Percentiles rank a stretch among this genome's conserved stretches.
Evolutionary conservation across 2,888 invertebrate genomes (phyloP).

Genomic region (Plagiodera versicolora): DNA sequence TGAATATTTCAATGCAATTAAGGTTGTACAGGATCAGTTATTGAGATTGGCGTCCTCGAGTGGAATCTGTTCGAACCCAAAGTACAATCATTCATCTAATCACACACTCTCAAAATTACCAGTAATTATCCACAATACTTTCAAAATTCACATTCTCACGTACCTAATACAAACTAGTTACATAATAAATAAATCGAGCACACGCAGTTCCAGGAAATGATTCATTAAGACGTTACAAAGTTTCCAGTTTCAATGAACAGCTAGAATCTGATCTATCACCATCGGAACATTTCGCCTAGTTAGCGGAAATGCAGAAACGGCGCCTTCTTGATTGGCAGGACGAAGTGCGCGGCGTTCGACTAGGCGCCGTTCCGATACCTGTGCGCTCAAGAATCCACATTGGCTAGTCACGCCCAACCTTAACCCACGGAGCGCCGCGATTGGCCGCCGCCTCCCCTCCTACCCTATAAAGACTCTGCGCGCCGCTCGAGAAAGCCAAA

Average conservation of each 20-base stretch:
- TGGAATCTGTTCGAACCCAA: no score
- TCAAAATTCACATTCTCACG: no score
- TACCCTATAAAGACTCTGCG: constrained; percentile 39
- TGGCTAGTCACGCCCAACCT: constrained; percentile 37
- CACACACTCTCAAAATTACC: no score
- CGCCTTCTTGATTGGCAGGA: constrained; percentile 46
- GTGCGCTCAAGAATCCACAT: constrained; percentile 36
- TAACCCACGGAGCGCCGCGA: constrained; percentile 36
- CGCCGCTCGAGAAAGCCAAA: constrained; percentile 15
- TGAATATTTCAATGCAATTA: no score
- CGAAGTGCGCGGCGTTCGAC: constrained; percentile 39
- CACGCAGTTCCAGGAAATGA: not conserved
- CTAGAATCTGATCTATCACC: constrained; percentile 11
- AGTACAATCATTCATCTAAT: no score
- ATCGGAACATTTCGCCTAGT: constrained; percentile 27
- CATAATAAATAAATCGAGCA: not conserved
- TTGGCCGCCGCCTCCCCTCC: constrained; percentile 40
- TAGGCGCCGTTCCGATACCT: constrained; percentile 46
- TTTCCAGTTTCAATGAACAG: not conserved
- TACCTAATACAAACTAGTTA: no score
- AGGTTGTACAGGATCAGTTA: no score
- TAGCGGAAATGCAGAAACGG: constrained; percentile 40
- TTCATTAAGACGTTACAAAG: not conserved
- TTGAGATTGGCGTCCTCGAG: no score
- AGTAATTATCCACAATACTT: no score